phyloP scores from a whole-genome alignment of 2,797 vertebrate species.

The Kryptopterus vitreolus region DNA sequence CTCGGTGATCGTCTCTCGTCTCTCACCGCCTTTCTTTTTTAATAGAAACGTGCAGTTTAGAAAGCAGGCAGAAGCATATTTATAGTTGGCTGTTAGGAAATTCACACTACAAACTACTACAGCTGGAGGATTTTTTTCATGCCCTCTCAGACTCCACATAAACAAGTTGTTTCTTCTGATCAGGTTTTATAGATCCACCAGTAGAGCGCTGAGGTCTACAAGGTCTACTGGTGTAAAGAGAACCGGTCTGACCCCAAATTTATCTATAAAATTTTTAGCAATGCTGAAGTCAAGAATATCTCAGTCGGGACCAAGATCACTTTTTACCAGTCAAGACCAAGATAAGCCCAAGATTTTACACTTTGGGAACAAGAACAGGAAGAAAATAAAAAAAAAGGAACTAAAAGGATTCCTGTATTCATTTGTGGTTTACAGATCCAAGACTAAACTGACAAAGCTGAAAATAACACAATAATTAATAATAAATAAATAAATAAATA shows the following conservation, averaged over 20 bases:
- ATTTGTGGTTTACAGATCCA: neutral
- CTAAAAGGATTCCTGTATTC: neutral
- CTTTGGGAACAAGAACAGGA: neutral
- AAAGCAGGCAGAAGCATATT: neutral
- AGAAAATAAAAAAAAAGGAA: neutral
- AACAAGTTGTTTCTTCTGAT: neutral
- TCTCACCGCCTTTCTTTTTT: neutral
- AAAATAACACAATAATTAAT: neutral
- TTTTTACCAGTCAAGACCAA: conserved; percentile 6
- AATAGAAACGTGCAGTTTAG: neutral
- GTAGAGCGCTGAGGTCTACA: neutral
- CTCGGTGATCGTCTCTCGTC: too few relatives aligned
- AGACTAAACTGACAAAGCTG: neutral
- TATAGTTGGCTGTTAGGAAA: neutral
- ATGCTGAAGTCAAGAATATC: neutral
- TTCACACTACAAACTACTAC: neutral
- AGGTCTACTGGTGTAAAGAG: conserved; percentile 6
- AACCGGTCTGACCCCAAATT: neutral
- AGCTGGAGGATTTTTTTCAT: neutral
- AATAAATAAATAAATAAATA: neutral
- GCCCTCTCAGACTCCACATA: neutral
- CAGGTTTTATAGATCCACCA: conserved; percentile 1
- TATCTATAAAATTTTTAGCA: conserved; percentile 15
- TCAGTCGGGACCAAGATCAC: conserved; percentile 2
- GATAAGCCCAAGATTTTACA: neutral